Evolutionary conservation across 1,140 invertebrate species (phyloP).

Genomic region (Eufriesea mexicana): DNA sequence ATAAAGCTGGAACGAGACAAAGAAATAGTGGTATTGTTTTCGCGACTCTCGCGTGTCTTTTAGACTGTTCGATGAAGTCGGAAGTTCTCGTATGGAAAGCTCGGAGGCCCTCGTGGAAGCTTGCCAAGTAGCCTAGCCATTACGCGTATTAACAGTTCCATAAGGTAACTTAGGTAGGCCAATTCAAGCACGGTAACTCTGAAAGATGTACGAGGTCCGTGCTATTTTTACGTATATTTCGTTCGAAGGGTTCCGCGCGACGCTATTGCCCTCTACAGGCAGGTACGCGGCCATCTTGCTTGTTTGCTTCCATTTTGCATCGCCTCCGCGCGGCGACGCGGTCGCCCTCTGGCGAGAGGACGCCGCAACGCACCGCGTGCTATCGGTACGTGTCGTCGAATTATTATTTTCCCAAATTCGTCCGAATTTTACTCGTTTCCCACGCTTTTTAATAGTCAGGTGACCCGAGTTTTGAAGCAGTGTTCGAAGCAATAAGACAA

Average conservation of each 20-base stretch:
- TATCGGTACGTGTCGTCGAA: no score
- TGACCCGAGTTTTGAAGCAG: background rate
- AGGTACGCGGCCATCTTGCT: no score
- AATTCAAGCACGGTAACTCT: background rate
- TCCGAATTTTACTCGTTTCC: background rate
- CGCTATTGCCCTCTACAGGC: no score
- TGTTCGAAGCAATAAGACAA: background rate
- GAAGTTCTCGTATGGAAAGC: constrained; percentile 21
- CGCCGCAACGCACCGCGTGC: no score
- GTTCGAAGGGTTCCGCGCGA: background rate
- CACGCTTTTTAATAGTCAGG: background rate
- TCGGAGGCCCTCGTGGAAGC: constrained; percentile 18
- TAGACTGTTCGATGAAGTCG: background rate
- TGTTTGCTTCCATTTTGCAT: no score
- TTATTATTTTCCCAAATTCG: background rate
- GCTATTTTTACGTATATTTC: background rate
- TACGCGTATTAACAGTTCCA: constrained; percentile 35
- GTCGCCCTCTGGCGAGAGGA: no score
- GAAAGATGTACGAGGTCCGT: background rate
- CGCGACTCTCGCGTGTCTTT: background rate
- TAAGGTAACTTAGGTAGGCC: constrained; percentile 2
- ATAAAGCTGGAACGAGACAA: background rate
- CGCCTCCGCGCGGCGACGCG: no score
- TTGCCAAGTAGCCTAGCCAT: constrained; percentile 24
- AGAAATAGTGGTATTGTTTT: background rate